These are phyloP conservation scores for Drosophila sturtevanti DNA, from an alignment of 1,140 invertebrate genomes.

Conservation along the genomic window DNA sequence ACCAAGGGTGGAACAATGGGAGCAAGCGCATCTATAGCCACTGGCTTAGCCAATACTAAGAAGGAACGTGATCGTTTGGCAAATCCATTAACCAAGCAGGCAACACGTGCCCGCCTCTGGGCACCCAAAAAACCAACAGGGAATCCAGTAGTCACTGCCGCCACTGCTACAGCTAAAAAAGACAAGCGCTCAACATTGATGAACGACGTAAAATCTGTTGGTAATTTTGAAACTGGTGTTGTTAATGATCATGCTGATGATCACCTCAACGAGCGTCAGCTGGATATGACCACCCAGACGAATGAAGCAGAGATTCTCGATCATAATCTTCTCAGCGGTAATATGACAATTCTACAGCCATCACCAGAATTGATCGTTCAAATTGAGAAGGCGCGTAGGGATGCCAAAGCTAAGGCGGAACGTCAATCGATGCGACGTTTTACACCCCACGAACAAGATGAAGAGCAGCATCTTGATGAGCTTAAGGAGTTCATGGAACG, in stretches of 20 bases:
- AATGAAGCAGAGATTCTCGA: slow-evolving; percentile 70
- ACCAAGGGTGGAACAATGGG: not conserved
- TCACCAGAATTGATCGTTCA: slow-evolving; percentile 43
- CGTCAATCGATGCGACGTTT: slow-evolving; percentile 51
- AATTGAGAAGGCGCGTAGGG: slow-evolving; percentile 40
- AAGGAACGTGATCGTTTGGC: slow-evolving; percentile 17
- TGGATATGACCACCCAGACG: slow-evolving; percentile 64
- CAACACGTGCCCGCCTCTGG: slow-evolving; percentile 30
- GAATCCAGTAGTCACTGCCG: not conserved
- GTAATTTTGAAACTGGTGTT: not conserved
- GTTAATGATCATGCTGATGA: not conserved
- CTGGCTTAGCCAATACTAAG: not conserved
- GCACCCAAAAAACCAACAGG: slow-evolving; percentile 21
- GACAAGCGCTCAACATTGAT: not conserved
- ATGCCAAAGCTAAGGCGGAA: slow-evolving; percentile 25
- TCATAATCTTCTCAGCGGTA: slow-evolving; percentile 56
- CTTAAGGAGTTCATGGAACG: slow-evolving; percentile 66
- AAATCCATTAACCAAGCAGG: slow-evolving; percentile 18
- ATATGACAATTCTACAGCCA: slow-evolving; percentile 51
- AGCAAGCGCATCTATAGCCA: not conserved
- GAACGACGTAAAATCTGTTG: not conserved
- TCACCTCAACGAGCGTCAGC: not conserved
- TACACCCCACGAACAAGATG: slow-evolving; percentile 44
- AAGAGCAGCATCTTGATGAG: slow-evolving; percentile 68
- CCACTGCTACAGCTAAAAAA: slow-evolving; percentile 2